Evolutionary conservation across 2,113 vertebrate genomes (phyloP).

Genomic region (Pardalotus punctatus): DNA sequence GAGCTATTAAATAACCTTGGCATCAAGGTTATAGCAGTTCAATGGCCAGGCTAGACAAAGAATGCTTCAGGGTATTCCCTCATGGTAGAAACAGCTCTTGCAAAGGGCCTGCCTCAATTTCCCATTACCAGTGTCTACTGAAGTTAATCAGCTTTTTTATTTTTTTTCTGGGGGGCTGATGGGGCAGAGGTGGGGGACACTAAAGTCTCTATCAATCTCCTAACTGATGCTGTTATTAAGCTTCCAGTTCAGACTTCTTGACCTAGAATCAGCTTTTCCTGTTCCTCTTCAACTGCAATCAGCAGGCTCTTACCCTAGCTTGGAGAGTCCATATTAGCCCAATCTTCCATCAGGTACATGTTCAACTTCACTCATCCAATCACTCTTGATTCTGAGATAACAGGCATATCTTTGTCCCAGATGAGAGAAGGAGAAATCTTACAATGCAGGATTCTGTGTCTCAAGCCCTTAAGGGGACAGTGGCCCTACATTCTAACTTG

Average conservation of each 20-base stretch:
- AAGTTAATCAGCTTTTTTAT: neutral
- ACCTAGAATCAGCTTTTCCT: neutral
- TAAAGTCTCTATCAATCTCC: neutral
- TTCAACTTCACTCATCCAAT: neutral
- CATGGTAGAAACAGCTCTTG: neutral
- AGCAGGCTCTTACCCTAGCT: neutral
- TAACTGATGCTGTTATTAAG: neutral
- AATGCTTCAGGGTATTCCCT: neutral
- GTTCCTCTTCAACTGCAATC: neutral
- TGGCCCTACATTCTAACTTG: neutral
- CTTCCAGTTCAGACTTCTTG: neutral
- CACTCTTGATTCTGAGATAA: neutral
- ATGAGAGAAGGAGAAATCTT: neutral
- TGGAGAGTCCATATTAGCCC: neutral
- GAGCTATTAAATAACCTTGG: slow-evolving; percentile 26
- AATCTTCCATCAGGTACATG: neutral
- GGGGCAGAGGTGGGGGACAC: rapidly evolving
- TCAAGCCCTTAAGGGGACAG: neutral
- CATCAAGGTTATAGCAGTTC: slow-evolving; percentile 27
- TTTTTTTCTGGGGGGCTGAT: rapidly evolving
- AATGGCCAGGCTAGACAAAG: neutral
- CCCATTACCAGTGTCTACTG: neutral
- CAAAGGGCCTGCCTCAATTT: neutral
- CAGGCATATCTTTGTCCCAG: neutral
- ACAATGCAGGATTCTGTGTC: neutral